A percentile compares a stretch with the other conserved stretches of the same genome.
Evolutionary conservation across 2,888 invertebrate species (phyloP).

Genomic region (Bimastos eiseni): DNA sequence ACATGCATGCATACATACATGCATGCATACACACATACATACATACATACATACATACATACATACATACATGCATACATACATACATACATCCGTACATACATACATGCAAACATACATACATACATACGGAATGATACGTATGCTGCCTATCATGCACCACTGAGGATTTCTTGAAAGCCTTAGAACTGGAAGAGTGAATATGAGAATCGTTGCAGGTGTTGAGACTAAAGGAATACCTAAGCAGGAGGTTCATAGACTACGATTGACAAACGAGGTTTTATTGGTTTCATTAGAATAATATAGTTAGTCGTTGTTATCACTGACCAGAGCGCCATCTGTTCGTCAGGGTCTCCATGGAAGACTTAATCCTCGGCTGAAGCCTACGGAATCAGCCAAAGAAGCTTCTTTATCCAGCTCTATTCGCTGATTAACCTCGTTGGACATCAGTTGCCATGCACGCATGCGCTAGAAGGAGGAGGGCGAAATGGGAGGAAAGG

Average conservation of each 20-base stretch:
- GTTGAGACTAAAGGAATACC: background rate
- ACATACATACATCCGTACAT: background rate
- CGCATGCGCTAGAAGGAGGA: background rate
- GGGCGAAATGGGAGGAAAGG: no score
- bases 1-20: no score
- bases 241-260: background rate
- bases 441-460: background rate
- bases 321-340: background rate
- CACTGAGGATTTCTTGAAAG: no score
- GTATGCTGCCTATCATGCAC: no score
- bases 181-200: background rate
- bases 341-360: background rate
- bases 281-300: background rate
- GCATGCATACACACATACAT: no score
- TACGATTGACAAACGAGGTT: background rate
- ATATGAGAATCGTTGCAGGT: background rate
- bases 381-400: no score
- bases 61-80: no score
- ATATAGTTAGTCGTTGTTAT: background rate
- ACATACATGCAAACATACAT: background rate
- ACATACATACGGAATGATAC: background rate
- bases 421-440: background rate
- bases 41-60: background rate
- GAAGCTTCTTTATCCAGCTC: background rate
- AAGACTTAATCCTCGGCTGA: no score